phyloP scores from a whole-genome alignment of 1,140 invertebrate species.

The Drosophila orosa region DNA sequence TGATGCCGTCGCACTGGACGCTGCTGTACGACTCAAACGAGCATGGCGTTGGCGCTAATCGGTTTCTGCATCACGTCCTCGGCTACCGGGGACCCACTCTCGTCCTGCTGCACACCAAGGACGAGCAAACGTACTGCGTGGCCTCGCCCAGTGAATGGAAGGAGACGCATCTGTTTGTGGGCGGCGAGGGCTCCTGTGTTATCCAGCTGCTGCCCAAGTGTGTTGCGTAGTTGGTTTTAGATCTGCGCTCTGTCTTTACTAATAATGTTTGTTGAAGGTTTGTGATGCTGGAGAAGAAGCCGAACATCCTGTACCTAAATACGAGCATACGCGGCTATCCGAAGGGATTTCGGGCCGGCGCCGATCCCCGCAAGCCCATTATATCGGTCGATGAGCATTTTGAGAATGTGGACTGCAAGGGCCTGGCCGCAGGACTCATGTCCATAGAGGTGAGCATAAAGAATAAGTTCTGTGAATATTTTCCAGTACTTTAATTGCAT shows the following conservation, averaged over 20 bases:
- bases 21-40: conserved; percentile 92
- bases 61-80: conserved; percentile 94
- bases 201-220: conserved; percentile 92
- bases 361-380: conserved; percentile 90
- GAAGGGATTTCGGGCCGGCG: conserved; percentile 92
- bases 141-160: conserved; percentile 93
- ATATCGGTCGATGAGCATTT: conserved; percentile 91
- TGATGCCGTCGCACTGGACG: conserved; percentile 92
- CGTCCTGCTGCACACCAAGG: conserved; percentile 89
- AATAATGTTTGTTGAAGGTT: conserved; percentile 85
- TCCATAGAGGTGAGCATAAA: conserved; percentile 86
- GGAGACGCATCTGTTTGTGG: conserved; percentile 93
- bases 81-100: conserved; percentile 93
- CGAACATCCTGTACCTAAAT: conserved; percentile 93
- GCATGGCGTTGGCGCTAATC: conserved; percentile 93
- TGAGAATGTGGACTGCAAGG: conserved; percentile 87
- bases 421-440: conserved; percentile 87
- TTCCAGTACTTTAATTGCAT: conserved; percentile 58
- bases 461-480: conserved; percentile 43
- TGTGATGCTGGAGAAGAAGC: conserved; percentile 88
- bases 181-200: conserved; percentile 90
- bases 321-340: conserved; percentile 93
- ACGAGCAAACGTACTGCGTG: conserved; percentile 90
- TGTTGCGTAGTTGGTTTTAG: conserved; percentile 50
- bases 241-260: background rate